Conservation (phyloP, 2,113 vertebrate species). For the Arvicanthis niloticus region DNA sequence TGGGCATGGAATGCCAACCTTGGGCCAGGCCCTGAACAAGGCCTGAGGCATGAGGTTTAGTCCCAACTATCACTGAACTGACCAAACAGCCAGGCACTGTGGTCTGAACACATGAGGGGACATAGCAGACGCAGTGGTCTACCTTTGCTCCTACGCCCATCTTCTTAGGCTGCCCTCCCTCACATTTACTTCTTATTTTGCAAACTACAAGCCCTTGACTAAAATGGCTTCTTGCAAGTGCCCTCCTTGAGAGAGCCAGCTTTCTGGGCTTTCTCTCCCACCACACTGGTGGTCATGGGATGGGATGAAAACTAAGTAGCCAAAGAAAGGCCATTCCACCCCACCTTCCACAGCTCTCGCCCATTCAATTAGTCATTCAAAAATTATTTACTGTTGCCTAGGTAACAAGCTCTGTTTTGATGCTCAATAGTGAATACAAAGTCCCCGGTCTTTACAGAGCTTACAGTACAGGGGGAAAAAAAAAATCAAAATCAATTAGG, state of each 20-base stretch:
- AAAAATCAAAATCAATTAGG: background rate
- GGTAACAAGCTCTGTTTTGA: constrained; percentile 45
- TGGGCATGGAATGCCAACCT: rapidly evolving
- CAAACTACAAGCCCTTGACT: background rate
- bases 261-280: background rate
- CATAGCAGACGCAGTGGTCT: background rate
- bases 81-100: background rate
- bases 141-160: background rate
- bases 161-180: background rate
- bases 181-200: background rate
- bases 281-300: background rate
- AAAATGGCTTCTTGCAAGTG: background rate
- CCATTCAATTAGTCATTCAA: constrained; percentile 49
- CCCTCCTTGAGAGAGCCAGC: background rate
- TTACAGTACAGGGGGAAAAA: background rate
- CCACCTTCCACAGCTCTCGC: background rate
- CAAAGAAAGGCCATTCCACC: background rate
- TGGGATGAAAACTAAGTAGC: constrained; percentile 34
- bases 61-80: background rate
- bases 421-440: constrained; percentile 20
- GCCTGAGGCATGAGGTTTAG: background rate
- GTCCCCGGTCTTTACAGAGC: background rate
- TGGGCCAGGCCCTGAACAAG: background rate
- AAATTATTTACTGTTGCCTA: constrained; percentile 43
- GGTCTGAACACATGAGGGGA: background rate